Evolutionary conservation across 2,113 vertebrate genomes (phyloP).

Genomic region (Nannobrachium achirus): DNA sequence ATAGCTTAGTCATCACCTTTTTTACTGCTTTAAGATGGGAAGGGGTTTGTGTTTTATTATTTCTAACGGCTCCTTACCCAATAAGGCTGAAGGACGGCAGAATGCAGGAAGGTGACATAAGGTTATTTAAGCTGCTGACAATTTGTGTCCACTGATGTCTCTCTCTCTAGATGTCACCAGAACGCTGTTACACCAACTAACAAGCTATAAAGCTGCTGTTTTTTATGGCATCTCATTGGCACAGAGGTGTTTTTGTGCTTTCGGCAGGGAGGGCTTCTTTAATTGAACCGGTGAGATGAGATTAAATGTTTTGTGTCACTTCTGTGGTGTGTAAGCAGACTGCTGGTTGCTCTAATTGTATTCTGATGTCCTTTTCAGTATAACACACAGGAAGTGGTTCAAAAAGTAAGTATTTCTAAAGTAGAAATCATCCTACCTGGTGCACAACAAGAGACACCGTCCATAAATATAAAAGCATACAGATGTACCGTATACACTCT

Average conservation of each 20-base stretch:
- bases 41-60: neutral
- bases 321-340: slow-evolving; percentile 7
- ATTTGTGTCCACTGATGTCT: slow-evolving; percentile 20
- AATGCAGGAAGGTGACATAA: slow-evolving; percentile 13
- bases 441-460: too few relatives aligned
- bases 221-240: slow-evolving; percentile 28
- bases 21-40: neutral
- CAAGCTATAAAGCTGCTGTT: slow-evolving; percentile 50
- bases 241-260: slow-evolving; percentile 17
- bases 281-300: slow-evolving; percentile 14
- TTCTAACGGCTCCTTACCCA: neutral
- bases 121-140: neutral
- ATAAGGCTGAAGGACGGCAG: neutral
- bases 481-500: too few relatives aligned
- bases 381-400: slow-evolving; percentile 1
- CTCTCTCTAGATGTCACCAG: too few relatives aligned
- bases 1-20: slow-evolving; percentile 26
- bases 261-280: slow-evolving; percentile 28
- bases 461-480: too few relatives aligned
- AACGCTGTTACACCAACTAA: slow-evolving; percentile 45
- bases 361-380: slow-evolving; percentile 2
- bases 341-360: slow-evolving; percentile 14
- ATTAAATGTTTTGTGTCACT: slow-evolving; percentile 19
- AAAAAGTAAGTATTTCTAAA: too few relatives aligned
- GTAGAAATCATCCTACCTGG: too few relatives aligned